phyloP scores from a whole-genome alignment of 2,113 vertebrate species.

The Pelecanoides urinatrix region DNA sequence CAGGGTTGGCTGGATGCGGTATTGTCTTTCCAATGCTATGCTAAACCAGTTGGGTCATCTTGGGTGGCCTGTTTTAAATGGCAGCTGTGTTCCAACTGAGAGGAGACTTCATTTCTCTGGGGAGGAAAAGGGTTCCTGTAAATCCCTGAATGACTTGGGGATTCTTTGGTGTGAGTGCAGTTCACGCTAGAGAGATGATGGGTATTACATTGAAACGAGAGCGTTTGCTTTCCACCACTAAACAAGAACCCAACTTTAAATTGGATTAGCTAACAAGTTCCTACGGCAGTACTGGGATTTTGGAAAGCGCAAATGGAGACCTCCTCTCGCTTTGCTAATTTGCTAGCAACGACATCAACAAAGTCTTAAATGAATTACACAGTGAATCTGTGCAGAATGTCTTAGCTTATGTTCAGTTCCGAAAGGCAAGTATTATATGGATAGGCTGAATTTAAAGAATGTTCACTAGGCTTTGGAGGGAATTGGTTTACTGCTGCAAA shows the following conservation, averaged over 20 bases:
- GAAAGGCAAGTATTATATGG: background rate
- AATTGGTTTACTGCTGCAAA: background rate
- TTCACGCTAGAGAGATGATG: background rate
- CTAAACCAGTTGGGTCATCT: background rate
- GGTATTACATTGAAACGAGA: background rate
- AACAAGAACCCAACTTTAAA: background rate
- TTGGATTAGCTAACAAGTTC: background rate
- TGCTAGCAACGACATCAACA: background rate
- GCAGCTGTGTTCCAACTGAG: background rate
- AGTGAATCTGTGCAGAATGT: background rate
- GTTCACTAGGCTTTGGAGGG: background rate
- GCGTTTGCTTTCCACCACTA: background rate
- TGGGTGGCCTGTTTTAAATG: background rate
- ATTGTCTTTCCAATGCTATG: background rate
- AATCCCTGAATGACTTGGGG: background rate
- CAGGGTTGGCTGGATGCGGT: background rate
- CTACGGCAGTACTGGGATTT: background rate
- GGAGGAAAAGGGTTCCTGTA: background rate
- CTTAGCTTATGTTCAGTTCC: background rate
- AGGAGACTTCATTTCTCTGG: background rate
- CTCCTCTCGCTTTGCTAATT: background rate
- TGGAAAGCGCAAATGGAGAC: background rate
- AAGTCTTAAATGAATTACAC: background rate
- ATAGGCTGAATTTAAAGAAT: background rate
- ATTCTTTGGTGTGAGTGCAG: background rate